phyloP scores from a whole-genome alignment of 2,888 invertebrate genomes.

The Philopedon plagiatum region DNA sequence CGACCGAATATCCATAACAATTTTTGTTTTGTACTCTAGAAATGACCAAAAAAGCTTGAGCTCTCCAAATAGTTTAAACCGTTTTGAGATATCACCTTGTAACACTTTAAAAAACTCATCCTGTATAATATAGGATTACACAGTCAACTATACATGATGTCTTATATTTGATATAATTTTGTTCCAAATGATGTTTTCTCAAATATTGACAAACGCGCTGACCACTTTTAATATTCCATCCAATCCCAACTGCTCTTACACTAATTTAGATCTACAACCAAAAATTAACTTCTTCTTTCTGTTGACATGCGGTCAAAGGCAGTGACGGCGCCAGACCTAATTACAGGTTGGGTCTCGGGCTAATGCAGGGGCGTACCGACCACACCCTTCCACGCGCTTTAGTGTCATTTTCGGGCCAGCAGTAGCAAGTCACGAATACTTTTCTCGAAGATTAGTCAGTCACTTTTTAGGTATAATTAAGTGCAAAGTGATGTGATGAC shows the following conservation, averaged over 20 bases:
- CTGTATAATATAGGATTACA: no score
- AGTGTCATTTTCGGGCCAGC: slow-evolving; percentile 48
- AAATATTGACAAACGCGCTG: no score
- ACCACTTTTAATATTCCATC: neutral
- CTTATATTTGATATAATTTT: no score
- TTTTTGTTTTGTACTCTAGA: no score
- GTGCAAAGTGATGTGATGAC: slow-evolving; percentile 49
- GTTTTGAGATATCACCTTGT: no score
- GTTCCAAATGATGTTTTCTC: no score
- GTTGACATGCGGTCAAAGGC: slow-evolving; percentile 50
- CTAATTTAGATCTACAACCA: neutral
- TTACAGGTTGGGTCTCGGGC: slow-evolving; percentile 57
- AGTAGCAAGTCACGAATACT: slow-evolving; percentile 50
- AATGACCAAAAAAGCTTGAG: no score
- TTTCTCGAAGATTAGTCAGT: slow-evolving; percentile 44
- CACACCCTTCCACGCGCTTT: slow-evolving; percentile 60
- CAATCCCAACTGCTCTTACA: neutral
- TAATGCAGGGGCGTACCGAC: slow-evolving; percentile 62
- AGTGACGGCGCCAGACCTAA: slow-evolving; percentile 61
- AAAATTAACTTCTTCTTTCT: slow-evolving; percentile 21
- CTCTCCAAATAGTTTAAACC: no score
- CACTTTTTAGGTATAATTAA: slow-evolving; percentile 46
- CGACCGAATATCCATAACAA: no score
- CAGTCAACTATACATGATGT: no score
- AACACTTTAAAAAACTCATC: no score